These are phyloP conservation scores for Osmoderma eremita DNA, from an alignment of 2,888 invertebrate genomes.

Conservation along the genomic window DNA sequence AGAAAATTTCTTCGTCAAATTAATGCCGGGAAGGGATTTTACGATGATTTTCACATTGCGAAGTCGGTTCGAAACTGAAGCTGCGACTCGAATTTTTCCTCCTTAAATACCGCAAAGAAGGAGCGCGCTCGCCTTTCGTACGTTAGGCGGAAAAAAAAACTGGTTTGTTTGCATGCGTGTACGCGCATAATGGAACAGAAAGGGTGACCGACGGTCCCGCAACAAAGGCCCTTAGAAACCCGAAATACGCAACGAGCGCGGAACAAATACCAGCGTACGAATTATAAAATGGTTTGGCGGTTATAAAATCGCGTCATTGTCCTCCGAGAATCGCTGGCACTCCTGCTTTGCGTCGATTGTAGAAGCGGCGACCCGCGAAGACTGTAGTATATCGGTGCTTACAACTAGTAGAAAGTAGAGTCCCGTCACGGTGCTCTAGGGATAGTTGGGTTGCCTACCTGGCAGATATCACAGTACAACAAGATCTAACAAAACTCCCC, in stretches of 20 bases:
- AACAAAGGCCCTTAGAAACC: constrained; percentile 34
- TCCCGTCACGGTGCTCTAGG: constrained; percentile 37
- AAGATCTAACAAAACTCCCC: constrained; percentile 12
- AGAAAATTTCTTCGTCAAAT: not conserved
- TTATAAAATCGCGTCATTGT: constrained; percentile 33
- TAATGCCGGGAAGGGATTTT: constrained; percentile 2
- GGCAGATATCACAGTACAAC: constrained; percentile 36
- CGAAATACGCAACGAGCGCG: constrained; percentile 21
- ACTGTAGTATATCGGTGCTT: not conserved
- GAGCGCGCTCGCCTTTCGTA: not conserved
- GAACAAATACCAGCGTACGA: constrained; percentile 14
- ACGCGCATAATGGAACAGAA: constrained; percentile 18
- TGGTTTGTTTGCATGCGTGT: constrained; percentile 8
- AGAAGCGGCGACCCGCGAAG: constrained; percentile 39
- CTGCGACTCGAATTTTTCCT: not conserved
- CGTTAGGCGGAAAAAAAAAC: constrained; percentile 9
- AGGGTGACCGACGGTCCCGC: constrained; percentile 21
- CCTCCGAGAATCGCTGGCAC: constrained; percentile 27
- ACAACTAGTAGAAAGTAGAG: too few species aligned
- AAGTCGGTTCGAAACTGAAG: constrained; percentile 27
- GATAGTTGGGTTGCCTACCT: constrained; percentile 50
- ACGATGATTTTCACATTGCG: constrained; percentile 6
- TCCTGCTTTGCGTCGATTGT: constrained; percentile 41
- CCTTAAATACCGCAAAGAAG: constrained; percentile 21
- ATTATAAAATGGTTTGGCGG: constrained; percentile 33